These are phyloP conservation scores for Tokudaia muenninki DNA, from an alignment of 2,797 vertebrate genomes.

Conservation along the genomic window DNA sequence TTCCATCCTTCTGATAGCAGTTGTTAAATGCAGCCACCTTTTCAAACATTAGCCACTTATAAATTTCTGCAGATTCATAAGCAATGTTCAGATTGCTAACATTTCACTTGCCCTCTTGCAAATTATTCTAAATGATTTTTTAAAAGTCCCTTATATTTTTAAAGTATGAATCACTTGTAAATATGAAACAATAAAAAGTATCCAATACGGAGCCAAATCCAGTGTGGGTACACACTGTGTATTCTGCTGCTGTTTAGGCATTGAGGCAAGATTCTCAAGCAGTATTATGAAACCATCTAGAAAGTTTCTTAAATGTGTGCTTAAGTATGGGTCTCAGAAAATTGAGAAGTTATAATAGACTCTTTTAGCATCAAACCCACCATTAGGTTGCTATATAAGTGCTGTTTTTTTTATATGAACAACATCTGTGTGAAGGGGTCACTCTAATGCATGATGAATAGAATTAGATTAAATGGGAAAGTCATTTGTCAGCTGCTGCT, in stretches of 20 bases:
- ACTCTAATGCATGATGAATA: constrained; percentile 17
- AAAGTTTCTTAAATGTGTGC: constrained; percentile 17
- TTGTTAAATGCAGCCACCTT: background rate
- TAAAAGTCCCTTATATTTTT: constrained; percentile 1
- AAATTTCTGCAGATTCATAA: background rate
- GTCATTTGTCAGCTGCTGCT: constrained; percentile 3
- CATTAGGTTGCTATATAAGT: constrained; percentile 53
- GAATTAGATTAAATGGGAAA: constrained; percentile 1
- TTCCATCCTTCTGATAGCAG: background rate
- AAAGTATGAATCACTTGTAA: background rate
- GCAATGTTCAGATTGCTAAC: background rate
- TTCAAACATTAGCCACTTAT: background rate
- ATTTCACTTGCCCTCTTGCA: background rate
- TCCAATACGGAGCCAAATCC: background rate
- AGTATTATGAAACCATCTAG: background rate
- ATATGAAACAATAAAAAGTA: constrained; percentile 23
- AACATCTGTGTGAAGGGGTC: background rate
- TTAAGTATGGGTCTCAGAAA: constrained; percentile 3
- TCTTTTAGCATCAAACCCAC: background rate
- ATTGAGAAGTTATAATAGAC: background rate
- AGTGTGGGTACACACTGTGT: background rate
- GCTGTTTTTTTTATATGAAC: background rate
- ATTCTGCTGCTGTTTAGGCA: background rate
- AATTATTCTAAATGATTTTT: constrained; percentile 19
- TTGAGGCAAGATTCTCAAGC: background rate